Base-by-base conservation (phyloP, 2,888 invertebrate species). In the Piscicola geometra region DNA sequence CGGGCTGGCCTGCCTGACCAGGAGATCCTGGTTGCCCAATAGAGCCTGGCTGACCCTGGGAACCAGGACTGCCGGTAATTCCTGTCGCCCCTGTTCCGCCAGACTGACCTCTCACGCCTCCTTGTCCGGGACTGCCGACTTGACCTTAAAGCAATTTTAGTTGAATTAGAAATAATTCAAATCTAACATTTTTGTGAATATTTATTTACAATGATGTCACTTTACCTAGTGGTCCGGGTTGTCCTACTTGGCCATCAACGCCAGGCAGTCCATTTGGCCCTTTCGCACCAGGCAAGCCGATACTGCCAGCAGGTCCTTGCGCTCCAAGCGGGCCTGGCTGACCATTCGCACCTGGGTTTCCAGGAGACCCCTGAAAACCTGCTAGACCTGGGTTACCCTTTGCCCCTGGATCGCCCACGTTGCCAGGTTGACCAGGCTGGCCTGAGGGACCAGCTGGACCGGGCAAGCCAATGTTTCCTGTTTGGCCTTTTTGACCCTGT, bases 11-110 rank as follows among this genome's bases (percentile, higher is more conserved):
- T 36, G 68, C 79, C 25, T 79, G 71, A 64, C 77, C 77, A 9
- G 71, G 25, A 18, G 52, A 35, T 35, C 77, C 77, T 66, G 72
- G 64, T 18, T 66, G 35, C 70, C 77, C 77, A 32, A 32, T 9
- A 21, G 69, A 0, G 92, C 92, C 56, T n/a, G n/a, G 30, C 15
- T 28, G 36, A 76, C 78, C 0, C 87, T 86, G n/a, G 87, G 86
- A 0, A 90, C 90, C 81, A 25, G 25, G 21, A 69, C 3, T 73
- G 30, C 79, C 69, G 25, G 68, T 76, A 15, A 36, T 18, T n/a
- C 72, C 72, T n/a, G 72, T 50, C 3, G 41, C 33, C 15, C 72
- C 72, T 5, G 64, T 12, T 56, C 32, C n/a, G 28, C 72, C 72
- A 2, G 67, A 3, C 15, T 28, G 30, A 28, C 67, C 67, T 33